Conservation (phyloP, 2,113 vertebrate genomes). For the Pterocles orientalis region DNA sequence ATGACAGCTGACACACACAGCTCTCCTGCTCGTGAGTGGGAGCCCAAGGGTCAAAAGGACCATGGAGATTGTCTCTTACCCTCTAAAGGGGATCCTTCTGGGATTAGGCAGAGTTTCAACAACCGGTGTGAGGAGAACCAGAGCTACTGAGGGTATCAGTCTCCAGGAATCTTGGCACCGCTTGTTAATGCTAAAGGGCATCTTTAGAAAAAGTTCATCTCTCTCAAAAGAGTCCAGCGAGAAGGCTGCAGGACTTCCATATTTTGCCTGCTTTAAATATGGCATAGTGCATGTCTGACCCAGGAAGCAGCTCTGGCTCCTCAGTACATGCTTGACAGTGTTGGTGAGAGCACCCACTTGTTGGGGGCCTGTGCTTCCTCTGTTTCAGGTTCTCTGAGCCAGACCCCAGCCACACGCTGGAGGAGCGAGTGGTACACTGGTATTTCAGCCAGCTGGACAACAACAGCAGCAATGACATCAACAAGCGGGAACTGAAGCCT, state of each 20-base stretch:
- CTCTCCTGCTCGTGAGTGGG: background rate
- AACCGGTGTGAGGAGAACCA: background rate
- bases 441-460: conserved; percentile 96
- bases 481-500: conserved; percentile 95
- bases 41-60: background rate
- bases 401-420: conserved; percentile 94
- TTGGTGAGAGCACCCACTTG: background rate
- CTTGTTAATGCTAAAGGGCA: background rate
- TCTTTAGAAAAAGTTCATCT: background rate
- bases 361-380: background rate
- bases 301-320: background rate
- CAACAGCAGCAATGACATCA: conserved; percentile 93
- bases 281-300: background rate
- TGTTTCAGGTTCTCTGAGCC: conserved; percentile 91
- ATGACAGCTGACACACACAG: background rate
- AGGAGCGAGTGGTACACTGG: conserved; percentile 96
- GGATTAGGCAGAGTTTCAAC: background rate
- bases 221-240: background rate
- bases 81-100: background rate
- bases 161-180: background rate
- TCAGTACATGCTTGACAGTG: background rate
- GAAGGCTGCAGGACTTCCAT: background rate
- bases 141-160: background rate
- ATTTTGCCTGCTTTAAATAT: background rate
- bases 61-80: background rate